Conservation (phyloP, 2,888 invertebrate genomes). For the Drosophila pseudotakahashii region DNA sequence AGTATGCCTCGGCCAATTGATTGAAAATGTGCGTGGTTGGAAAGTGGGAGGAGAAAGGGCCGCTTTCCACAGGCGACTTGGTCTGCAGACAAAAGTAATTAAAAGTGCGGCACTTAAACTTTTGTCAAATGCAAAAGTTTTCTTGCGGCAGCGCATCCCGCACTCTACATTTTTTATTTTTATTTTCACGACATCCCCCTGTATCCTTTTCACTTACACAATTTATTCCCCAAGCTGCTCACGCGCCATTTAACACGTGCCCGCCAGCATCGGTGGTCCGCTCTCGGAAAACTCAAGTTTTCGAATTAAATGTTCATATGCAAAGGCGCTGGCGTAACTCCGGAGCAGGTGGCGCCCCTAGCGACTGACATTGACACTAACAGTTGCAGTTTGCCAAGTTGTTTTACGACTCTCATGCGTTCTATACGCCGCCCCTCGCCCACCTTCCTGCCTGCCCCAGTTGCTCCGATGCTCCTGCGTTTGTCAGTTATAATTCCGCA, state of each 20-base stretch:
- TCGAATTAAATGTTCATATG: conserved; percentile 71
- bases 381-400: conserved; percentile 60
- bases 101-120: conserved; percentile 75
- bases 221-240: conserved; percentile 57
- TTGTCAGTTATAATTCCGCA: conserved; percentile 49
- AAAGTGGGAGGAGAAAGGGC: neutral
- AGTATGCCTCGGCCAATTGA: conserved; percentile 66
- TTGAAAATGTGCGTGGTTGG: conserved; percentile 66
- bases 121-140: conserved; percentile 73
- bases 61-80: conserved; percentile 9
- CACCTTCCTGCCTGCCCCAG: neutral
- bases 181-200: neutral
- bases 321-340: conserved; percentile 29
- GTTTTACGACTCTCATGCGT: conserved; percentile 41
- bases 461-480: conserved; percentile 30
- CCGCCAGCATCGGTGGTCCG: conserved; percentile 10
- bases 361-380: conserved; percentile 65
- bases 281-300: conserved; percentile 49
- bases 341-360: conserved; percentile 57
- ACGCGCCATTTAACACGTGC: conserved; percentile 62
- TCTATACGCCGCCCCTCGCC: neutral
- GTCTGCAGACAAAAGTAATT: conserved; percentile 72
- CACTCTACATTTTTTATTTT: conserved; percentile 3
- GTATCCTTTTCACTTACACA: conserved; percentile 37
- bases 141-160: conserved; percentile 43